These are phyloP conservation scores for Clarias fuscus DNA, from an alignment of 2,797 vertebrate genomes.

Conservation along the genomic window DNA sequence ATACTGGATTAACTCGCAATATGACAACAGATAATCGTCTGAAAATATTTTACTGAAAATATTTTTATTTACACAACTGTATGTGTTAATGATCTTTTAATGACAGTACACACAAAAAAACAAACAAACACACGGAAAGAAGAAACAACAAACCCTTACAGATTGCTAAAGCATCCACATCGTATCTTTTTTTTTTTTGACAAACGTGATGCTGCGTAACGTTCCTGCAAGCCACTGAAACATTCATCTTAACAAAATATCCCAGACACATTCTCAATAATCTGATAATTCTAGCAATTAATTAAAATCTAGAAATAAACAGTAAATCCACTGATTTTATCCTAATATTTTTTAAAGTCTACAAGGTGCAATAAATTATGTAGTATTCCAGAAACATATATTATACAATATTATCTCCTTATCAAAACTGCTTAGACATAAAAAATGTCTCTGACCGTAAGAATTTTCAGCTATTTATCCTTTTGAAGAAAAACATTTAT, in stretches of 20 bases:
- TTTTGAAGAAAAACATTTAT: neutral
- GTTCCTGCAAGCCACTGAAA: neutral
- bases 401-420: neutral
- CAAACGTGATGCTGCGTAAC: slow-evolving; percentile 15
- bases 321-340: neutral
- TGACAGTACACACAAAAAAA: slow-evolving; percentile 4
- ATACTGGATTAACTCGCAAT: neutral
- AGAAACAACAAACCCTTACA: neutral
- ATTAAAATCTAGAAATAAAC: neutral
- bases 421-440: neutral
- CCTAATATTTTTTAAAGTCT: neutral
- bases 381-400: neutral
- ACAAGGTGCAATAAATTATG: slow-evolving; percentile 13
- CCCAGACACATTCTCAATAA: neutral
- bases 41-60: slow-evolving; percentile 71
- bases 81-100: slow-evolving; percentile 22
- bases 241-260: neutral
- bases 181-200: neutral
- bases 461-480: neutral
- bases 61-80: slow-evolving; percentile 52
- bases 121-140: neutral
- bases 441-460: neutral
- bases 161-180: neutral
- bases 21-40: neutral
- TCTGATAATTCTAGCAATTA: neutral